phyloP scores from a whole-genome alignment of 2,888 invertebrate genomes.

The Callinectes sapidus region DNA sequence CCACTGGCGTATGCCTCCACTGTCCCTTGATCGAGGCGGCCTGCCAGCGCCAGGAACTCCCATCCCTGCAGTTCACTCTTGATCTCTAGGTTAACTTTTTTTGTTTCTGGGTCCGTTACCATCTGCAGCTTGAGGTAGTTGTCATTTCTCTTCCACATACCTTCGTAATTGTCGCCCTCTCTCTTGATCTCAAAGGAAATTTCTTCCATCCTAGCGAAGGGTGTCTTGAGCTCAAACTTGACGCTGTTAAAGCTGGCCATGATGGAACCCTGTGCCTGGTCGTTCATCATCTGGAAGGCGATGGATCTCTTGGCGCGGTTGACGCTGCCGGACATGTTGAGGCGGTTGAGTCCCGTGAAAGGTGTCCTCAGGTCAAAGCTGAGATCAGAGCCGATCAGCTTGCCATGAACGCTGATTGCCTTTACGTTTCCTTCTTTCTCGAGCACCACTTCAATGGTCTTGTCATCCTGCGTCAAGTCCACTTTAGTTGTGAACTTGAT shows the following conservation, averaged over 20 bases:
- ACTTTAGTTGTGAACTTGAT: constrained; percentile 47
- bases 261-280: constrained; percentile 55
- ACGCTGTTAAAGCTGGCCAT: constrained; percentile 64
- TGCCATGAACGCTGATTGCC: constrained; percentile 64
- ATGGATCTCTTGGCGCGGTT: constrained; percentile 69
- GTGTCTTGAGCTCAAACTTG: constrained; percentile 58
- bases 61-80: constrained; percentile 64
- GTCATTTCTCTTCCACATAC: constrained; percentile 58
- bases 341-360: constrained; percentile 57
- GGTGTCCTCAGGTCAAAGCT: constrained; percentile 66
- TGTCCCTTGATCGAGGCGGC: constrained; percentile 55
- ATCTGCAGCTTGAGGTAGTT: constrained; percentile 50
- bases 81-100: constrained; percentile 49
- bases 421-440: constrained; percentile 52
- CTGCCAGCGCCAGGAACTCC: constrained; percentile 63
- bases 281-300: constrained; percentile 69
- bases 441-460: constrained; percentile 59
- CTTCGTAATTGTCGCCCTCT: constrained; percentile 36
- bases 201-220: constrained; percentile 62
- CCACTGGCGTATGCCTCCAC: constrained; percentile 60
- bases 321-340: constrained; percentile 55
- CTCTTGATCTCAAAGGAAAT: constrained; percentile 57
- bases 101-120: not conserved
- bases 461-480: constrained; percentile 61
- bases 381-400: constrained; percentile 58